phyloP scores from a whole-genome alignment of 2,113 vertebrate species.

The Numenius arquata region DNA sequence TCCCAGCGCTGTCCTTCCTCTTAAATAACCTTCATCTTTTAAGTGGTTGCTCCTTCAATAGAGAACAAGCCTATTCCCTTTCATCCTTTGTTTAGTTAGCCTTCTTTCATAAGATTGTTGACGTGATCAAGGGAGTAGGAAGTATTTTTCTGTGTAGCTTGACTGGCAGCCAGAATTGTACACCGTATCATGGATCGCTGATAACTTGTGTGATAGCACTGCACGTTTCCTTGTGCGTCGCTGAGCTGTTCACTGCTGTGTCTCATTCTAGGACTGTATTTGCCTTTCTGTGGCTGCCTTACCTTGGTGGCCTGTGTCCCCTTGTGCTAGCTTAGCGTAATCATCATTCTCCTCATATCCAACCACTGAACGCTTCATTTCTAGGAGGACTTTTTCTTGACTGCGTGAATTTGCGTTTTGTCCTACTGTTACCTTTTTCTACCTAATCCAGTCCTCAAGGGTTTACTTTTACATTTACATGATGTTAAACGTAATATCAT shows the following conservation, averaged over 20 bases:
- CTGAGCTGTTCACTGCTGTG: not conserved
- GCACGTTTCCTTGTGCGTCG: not conserved
- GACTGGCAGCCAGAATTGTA: not conserved
- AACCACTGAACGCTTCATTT: not conserved
- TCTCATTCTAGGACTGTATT: not conserved
- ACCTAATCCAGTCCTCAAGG: not conserved
- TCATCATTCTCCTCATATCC: not conserved
- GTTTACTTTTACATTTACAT: rapidly evolving
- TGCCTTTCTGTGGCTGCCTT: not conserved
- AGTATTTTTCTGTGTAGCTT: not conserved
- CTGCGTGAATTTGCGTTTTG: not conserved
- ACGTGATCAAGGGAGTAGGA: not conserved
- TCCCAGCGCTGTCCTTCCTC: not conserved
- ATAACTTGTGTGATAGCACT: not conserved
- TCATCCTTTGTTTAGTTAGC: not conserved
- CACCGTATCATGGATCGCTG: rapidly evolving
- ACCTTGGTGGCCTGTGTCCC: not conserved
- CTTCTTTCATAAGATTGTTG: not conserved
- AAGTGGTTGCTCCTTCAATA: not conserved
- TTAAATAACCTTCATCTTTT: not conserved
- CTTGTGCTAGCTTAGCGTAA: rapidly evolving
- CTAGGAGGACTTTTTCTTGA: not conserved
- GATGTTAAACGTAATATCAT: too few relatives aligned
- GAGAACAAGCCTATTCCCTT: not conserved
- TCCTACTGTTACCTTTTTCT: not conserved